phyloP scores from a whole-genome alignment of 2,797 vertebrate species.

The Garrulus glandarius region DNA sequence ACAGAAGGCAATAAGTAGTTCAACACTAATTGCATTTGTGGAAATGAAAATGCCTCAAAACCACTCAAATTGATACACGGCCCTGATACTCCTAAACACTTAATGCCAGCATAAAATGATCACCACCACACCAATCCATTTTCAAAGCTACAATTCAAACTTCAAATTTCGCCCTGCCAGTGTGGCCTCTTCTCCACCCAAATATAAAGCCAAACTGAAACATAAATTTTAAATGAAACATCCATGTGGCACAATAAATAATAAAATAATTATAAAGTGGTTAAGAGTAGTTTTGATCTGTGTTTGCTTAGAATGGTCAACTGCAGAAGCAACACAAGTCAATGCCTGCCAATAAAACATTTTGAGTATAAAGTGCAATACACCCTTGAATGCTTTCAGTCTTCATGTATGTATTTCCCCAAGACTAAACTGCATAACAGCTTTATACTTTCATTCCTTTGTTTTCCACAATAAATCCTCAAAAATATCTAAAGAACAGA shows the following conservation, averaged over 20 bases:
- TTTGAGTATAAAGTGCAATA: background rate
- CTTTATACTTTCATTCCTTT: conserved; percentile 25
- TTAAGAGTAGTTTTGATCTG: background rate
- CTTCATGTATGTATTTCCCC: background rate
- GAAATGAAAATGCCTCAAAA: background rate
- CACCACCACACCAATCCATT: background rate
- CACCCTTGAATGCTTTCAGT: background rate
- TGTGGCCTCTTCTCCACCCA: background rate
- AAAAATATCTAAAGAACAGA: conserved; percentile 16
- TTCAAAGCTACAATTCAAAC: background rate
- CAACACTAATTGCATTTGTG: background rate
- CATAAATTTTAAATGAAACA: background rate
- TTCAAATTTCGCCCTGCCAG: background rate
- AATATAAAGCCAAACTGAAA: conserved; percentile 10
- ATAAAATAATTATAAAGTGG: background rate
- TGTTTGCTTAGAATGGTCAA: background rate
- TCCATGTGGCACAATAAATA: background rate
- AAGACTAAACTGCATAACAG: background rate
- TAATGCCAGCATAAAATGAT: background rate
- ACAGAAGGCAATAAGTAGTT: background rate
- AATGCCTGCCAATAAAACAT: background rate
- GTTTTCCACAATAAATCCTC: conserved; percentile 23
- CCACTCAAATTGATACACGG: background rate
- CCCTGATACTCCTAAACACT: background rate
- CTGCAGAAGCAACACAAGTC: background rate